Conservation (phyloP, 2,888 invertebrate genomes). For the Trilocha varians region DNA sequence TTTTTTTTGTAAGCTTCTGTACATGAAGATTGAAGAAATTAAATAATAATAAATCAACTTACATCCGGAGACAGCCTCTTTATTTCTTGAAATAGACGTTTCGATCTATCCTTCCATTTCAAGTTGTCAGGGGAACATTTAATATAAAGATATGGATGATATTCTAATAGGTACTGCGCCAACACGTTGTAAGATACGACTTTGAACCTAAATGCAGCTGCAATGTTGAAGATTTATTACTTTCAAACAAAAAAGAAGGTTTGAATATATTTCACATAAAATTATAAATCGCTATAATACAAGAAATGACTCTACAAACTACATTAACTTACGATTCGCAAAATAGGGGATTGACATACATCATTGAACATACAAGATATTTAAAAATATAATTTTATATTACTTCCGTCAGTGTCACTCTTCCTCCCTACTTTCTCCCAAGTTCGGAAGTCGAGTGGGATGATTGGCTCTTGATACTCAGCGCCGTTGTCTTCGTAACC, state of each 20-base stretch:
- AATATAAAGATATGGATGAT: constrained; percentile 82
- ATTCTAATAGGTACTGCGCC: constrained; percentile 84
- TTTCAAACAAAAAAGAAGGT: too few species aligned
- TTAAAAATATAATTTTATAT: constrained; percentile 1
- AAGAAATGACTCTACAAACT: too few species aligned
- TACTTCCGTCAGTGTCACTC: constrained; percentile 25
- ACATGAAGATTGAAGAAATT: not conserved
- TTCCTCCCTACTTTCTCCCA: constrained; percentile 42
- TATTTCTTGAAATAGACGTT: constrained; percentile 62
- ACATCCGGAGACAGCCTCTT: constrained; percentile 61
- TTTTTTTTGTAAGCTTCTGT: not conserved
- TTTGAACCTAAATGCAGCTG: constrained; percentile 71
- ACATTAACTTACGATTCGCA: not conserved
- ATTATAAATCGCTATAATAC: too few species aligned
- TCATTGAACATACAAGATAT: not conserved
- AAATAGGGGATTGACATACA: not conserved
- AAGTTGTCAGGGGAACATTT: constrained; percentile 73
- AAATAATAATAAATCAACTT: constrained; percentile 19
- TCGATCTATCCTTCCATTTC: constrained; percentile 79
- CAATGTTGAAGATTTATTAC: constrained; percentile 10
- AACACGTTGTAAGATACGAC: constrained; percentile 91
- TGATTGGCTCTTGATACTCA: constrained; percentile 9
- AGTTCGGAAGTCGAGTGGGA: constrained; percentile 39
- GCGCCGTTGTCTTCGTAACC: constrained; percentile 14
- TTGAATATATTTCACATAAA: too few species aligned